Evolutionary conservation across 2,113 vertebrate genomes (phyloP).

Genomic region (Neogobius melanostomus): DNA sequence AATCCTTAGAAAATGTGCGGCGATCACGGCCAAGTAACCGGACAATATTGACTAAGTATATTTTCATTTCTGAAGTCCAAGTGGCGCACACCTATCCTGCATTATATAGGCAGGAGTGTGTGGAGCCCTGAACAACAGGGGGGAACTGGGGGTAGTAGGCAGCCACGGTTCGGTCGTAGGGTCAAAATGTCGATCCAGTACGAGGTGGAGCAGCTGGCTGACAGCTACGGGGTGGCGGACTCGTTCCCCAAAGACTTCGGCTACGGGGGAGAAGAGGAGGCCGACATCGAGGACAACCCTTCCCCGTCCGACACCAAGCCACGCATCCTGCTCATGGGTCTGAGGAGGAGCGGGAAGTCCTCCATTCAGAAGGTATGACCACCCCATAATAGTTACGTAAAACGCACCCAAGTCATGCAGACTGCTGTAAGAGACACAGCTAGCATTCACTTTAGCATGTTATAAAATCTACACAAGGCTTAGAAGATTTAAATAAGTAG

Average conservation of each 20-base stretch:
- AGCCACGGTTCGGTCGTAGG: conserved; percentile 42
- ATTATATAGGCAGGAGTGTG: conserved; percentile 29
- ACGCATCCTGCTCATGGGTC: conserved; percentile 93
- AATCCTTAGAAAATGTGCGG: conserved; percentile 75
- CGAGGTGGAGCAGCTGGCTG: conserved; percentile 86
- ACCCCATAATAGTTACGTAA: background rate
- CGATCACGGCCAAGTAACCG: conserved; percentile 44
- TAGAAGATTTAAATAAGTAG: background rate
- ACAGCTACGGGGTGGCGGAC: conserved; percentile 88
- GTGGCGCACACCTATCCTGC: background rate
- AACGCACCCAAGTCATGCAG: background rate
- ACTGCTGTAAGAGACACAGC: conserved; percentile 30
- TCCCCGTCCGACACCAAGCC: conserved; percentile 87
- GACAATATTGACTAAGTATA: conserved; percentile 40
- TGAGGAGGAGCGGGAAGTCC: conserved; percentile 95
- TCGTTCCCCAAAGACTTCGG: conserved; percentile 96
- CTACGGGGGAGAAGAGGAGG: conserved; percentile 93
- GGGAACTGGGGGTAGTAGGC: conserved; percentile 54
- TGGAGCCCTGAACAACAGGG: conserved; percentile 27
- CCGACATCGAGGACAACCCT: conserved; percentile 86
- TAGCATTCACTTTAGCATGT: conserved; percentile 44
- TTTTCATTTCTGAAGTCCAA: background rate
- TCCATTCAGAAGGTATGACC: conserved; percentile 95
- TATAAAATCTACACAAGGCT: conserved; percentile 8
- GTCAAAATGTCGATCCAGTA: conserved; percentile 95